These are phyloP conservation scores for Platysternon megacephalum DNA, from an alignment of 2,113 vertebrate genomes.

Conservation along the genomic window DNA sequence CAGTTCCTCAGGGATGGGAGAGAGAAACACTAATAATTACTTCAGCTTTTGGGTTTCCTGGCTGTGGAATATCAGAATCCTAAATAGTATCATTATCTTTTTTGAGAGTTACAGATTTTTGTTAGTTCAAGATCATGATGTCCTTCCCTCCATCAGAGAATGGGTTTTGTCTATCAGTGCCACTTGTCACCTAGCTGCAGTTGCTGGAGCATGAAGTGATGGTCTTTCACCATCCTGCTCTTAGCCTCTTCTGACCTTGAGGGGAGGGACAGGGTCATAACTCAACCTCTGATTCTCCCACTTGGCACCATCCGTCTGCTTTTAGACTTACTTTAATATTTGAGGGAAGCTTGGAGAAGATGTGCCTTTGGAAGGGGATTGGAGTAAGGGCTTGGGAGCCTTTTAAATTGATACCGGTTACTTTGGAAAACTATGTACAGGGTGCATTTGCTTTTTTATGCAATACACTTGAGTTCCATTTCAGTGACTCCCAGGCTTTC, in stretches of 20 bases:
- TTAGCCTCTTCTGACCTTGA: not conserved
- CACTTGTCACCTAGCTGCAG: not conserved
- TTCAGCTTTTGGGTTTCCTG: not conserved
- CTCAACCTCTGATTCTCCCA: not conserved
- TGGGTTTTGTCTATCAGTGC: not conserved
- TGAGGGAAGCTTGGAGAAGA: not conserved
- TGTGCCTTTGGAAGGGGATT: not conserved
- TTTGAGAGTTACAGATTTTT: not conserved
- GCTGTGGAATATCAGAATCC: not conserved
- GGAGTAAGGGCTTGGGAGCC: not conserved
- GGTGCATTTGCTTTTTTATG: too few species aligned
- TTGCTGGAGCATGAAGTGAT: not conserved
- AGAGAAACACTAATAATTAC: not conserved
- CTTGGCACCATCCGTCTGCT: not conserved
- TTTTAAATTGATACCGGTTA: not conserved
- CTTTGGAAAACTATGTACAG: not conserved
- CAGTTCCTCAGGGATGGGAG: not conserved
- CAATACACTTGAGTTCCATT: not conserved
- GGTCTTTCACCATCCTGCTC: not conserved
- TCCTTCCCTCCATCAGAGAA: not conserved
- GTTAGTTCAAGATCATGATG: not conserved
- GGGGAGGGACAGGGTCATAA: not conserved
- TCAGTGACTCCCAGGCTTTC: not conserved
- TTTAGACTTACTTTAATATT: too few species aligned
- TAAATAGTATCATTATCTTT: not conserved